These are phyloP conservation scores for Noctilio leporinus DNA, from an alignment of 2,113 vertebrate species.

Conservation along the genomic window DNA sequence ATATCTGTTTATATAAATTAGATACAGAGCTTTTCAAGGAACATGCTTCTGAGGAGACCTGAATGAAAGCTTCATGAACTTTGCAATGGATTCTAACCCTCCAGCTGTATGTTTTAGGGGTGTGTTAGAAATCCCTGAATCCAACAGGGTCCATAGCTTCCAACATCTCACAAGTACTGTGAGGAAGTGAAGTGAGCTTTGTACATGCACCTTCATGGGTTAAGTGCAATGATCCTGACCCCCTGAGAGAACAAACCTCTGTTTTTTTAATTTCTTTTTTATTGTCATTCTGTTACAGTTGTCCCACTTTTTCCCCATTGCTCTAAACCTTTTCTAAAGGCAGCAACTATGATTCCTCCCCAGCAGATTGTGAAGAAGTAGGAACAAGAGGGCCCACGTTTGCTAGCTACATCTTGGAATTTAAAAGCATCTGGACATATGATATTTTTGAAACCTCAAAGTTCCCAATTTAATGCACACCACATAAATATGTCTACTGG, in stretches of 20 bases:
- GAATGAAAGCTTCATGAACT: neutral
- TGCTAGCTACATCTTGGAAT: neutral
- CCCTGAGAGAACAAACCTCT: neutral
- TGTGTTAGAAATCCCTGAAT: neutral
- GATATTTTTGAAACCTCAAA: neutral
- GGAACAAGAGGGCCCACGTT: neutral
- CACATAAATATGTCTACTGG: neutral
- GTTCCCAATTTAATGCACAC: neutral
- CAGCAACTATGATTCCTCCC: neutral
- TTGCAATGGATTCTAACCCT: neutral
- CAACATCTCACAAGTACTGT: neutral
- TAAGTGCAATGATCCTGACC: neutral
- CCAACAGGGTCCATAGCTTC: neutral
- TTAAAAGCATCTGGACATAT: neutral
- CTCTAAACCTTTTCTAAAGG: neutral
- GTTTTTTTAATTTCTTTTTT: no score
- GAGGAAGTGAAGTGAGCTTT: neutral
- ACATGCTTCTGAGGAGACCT: neutral
- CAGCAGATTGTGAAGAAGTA: neutral
- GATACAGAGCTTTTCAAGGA: neutral
- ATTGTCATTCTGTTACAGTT: no score
- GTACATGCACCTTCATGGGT: accelerated
- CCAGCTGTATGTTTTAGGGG: no score
- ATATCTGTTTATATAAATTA: neutral
- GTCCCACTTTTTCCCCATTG: no score